phyloP scores from a whole-genome alignment of 2,797 vertebrate species.

The Melanotaenia parkinsoni region DNA sequence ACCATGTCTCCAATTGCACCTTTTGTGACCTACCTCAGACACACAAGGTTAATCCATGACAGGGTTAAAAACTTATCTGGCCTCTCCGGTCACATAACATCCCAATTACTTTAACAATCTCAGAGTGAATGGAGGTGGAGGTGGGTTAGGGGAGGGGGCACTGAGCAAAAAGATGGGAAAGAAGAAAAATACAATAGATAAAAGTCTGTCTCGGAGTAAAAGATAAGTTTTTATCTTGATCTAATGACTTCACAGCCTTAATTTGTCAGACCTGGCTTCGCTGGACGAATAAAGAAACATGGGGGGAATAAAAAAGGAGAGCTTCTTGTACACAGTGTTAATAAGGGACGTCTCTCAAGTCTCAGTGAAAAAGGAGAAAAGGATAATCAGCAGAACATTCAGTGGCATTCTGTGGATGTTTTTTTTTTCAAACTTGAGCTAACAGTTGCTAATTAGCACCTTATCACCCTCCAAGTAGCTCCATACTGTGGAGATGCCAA shows the following conservation, averaged over 20 bases:
- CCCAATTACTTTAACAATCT: conserved; percentile 93
- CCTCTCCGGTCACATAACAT: conserved; percentile 82
- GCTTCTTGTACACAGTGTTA: conserved; percentile 90
- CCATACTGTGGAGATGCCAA: conserved; percentile 72
- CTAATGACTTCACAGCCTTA: conserved; percentile 96
- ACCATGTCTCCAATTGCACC: conserved; percentile 71
- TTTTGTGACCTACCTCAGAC: conserved; percentile 72
- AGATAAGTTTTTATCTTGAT: conserved; percentile 99
- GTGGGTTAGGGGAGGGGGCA: not conserved
- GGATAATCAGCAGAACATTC: conserved; percentile 87
- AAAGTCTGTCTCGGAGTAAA: conserved; percentile 92
- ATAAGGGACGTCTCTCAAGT: conserved; percentile 91
- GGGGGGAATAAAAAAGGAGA: conserved; percentile 6
- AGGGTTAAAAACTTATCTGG: conserved; percentile 83
- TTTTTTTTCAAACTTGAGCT: conserved; percentile 75
- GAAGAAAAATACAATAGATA: conserved; percentile 91
- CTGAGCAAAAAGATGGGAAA: conserved; percentile 50
- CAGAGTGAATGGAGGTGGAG: conserved; percentile 51
- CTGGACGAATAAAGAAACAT: conserved; percentile 38
- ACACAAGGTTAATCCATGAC: conserved; percentile 77
- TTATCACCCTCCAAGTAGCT: conserved; percentile 84
- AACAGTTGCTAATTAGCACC: conserved; percentile 87
- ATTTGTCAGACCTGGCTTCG: conserved; percentile 95
- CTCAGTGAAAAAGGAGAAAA: conserved; percentile 85
- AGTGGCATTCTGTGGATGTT: conserved; percentile 83